A percentile compares a stretch with the other conserved stretches of the same genome.
phyloP scores from a whole-genome alignment of 1,140 invertebrate genomes.

The Zaprionus nigranus region DNA sequence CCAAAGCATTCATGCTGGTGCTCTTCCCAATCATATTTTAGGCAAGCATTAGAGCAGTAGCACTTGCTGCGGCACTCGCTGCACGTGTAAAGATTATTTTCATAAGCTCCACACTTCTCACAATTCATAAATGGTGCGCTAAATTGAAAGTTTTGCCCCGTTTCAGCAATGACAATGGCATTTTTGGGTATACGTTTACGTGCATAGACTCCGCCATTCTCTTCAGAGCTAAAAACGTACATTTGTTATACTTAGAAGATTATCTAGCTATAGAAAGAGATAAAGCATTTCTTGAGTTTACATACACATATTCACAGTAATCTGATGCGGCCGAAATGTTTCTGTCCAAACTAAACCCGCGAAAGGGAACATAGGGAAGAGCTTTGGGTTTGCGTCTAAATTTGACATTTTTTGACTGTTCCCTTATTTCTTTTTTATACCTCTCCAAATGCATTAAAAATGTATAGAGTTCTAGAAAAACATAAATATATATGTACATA shows the following conservation, averaged over 20 bases:
- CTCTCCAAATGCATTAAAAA: conserved; percentile 23
- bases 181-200: conserved; percentile 22
- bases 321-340: conserved; percentile 38
- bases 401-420: conserved; percentile 24
- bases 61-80: conserved; percentile 44
- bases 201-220: conserved; percentile 2
- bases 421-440: conserved; percentile 37
- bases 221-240: not conserved
- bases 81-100: conserved; percentile 53
- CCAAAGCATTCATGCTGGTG: conserved; percentile 48
- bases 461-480: conserved; percentile 14
- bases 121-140: conserved; percentile 54
- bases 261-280: not conserved
- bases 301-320: conserved; percentile 42
- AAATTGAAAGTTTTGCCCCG: conserved; percentile 35
- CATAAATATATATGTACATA: not conserved
- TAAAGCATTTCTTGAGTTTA: not conserved
- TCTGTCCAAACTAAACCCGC: conserved; percentile 6
- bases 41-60: conserved; percentile 48
- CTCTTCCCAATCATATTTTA: conserved; percentile 17
- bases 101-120: conserved; percentile 39
- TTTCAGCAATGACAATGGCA: conserved; percentile 29
- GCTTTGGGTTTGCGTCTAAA: not conserved
- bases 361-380: not conserved
- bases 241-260: not conserved